A percentile compares a stretch with the other conserved stretches of the same genome.
Evolutionary conservation across 2,797 vertebrate genomes (phyloP).

Genomic region (Myripristis murdjan): DNA sequence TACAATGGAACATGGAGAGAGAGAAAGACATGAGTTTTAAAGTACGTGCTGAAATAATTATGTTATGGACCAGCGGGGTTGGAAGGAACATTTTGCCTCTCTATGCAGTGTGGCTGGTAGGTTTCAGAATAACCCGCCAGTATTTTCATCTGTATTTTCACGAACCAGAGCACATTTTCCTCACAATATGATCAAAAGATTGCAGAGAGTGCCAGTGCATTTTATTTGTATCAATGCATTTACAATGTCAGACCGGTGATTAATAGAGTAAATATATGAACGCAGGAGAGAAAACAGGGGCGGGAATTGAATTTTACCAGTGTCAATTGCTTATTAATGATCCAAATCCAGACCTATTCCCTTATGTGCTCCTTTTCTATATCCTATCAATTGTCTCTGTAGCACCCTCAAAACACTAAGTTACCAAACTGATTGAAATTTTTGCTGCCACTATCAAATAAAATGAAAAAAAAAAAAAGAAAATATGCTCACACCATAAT

Average conservation of each 20-base stretch:
- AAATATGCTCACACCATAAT: slow-evolving; percentile 16
- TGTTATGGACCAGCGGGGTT: neutral
- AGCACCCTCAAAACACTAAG: neutral
- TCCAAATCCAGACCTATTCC: slow-evolving; percentile 18
- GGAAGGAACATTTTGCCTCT: neutral
- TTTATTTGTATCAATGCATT: too few species aligned
- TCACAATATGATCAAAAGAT: neutral
- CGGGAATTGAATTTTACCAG: slow-evolving; percentile 39
- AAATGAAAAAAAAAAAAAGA: too few species aligned
- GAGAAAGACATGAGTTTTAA: neutral
- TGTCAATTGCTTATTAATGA: slow-evolving; percentile 30
- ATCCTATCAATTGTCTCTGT: neutral
- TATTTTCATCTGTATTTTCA: too few species aligned
- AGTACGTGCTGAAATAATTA: neutral
- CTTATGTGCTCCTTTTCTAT: neutral
- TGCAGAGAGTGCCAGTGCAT: too few species aligned
- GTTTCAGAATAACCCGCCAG: neutral
- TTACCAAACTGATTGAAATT: neutral
- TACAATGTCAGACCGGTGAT: too few species aligned
- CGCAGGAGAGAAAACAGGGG: neutral
- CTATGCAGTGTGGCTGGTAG: neutral
- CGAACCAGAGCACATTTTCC: too few species aligned
- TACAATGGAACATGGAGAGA: neutral
- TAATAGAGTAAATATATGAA: neutral
- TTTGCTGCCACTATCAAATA: neutral